Conservation (phyloP, 2,113 vertebrate genomes). For the Pollachius pollachius region DNA sequence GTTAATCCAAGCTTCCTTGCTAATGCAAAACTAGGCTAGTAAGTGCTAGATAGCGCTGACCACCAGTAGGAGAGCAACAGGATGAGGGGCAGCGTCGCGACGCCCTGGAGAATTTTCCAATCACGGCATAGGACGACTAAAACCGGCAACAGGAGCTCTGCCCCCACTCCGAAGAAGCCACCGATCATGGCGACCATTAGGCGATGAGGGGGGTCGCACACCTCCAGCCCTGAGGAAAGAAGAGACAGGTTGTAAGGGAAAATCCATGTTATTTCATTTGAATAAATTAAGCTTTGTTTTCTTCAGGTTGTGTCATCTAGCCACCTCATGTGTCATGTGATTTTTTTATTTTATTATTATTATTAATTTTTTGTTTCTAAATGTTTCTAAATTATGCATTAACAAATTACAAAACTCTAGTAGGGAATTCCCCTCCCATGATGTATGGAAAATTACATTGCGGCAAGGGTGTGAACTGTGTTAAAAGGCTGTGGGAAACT, state of each 20-base stretch:
- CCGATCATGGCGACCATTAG: conserved; percentile 80
- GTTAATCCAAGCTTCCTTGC: too few species aligned
- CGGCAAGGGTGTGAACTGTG: too few species aligned
- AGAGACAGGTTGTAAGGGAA: background rate
- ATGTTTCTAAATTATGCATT: too few species aligned
- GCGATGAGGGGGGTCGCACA: conserved; percentile 79
- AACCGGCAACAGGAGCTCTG: conserved; percentile 82
- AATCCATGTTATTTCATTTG: background rate
- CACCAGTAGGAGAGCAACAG: conserved; percentile 83
- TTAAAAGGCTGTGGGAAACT: too few species aligned
- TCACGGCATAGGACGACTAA: conserved; percentile 76
- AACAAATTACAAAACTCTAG: too few species aligned
- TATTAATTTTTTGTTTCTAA: too few species aligned
- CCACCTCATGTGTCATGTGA: too few species aligned
- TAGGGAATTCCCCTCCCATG: too few species aligned
- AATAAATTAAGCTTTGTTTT: too few species aligned
- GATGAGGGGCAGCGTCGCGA: conserved; percentile 74
- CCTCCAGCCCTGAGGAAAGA: conserved; percentile 79
- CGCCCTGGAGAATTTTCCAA: conserved; percentile 85
- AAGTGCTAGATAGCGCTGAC: conserved; percentile 62
- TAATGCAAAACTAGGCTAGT: background rate
- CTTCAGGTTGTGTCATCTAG: too few species aligned
- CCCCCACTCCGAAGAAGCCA: conserved; percentile 78
- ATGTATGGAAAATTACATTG: too few species aligned
- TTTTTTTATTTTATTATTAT: too few species aligned